A percentile compares a stretch with the other conserved stretches of the same genome.
phyloP scores from a whole-genome alignment of 2,113 vertebrate species.

The Solea senegalensis region DNA sequence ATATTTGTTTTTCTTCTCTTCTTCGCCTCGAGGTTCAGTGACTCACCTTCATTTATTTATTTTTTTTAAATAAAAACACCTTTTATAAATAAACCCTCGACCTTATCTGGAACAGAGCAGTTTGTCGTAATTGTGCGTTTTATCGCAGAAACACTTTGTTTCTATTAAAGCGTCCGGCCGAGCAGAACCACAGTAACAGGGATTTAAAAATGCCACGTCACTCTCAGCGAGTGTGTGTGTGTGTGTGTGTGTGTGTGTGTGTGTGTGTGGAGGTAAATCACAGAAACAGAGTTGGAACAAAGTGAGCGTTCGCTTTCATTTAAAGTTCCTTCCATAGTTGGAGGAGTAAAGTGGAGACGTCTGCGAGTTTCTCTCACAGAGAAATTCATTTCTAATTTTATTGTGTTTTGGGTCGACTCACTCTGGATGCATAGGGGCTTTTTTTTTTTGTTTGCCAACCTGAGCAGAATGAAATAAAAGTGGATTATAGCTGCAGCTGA shows the following conservation, averaged over 20 bases:
- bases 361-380: neutral
- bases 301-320: conserved; percentile 13
- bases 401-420: conserved; percentile 26
- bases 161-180: conserved; percentile 42
- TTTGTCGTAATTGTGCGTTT: conserved; percentile 42
- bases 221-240: conserved; percentile 26
- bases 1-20: neutral
- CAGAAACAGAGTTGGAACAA: conserved; percentile 34
- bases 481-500: neutral
- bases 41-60: conserved; percentile 2
- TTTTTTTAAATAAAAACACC: conserved; percentile 44
- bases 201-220: conserved; percentile 61
- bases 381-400: conserved; percentile 33
- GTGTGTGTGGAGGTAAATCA: conserved; percentile 46
- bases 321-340: conserved; percentile 25
- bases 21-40: neutral
- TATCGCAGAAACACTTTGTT: conserved; percentile 59
- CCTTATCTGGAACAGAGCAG: conserved; percentile 17
- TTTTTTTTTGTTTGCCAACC: conserved; percentile 14
- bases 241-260: too few species aligned
- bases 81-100: conserved; percentile 34
- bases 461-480: conserved; percentile 6
- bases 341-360: neutral
- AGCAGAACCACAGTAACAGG: conserved; percentile 51
- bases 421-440: neutral